Evolutionary conservation across 2,888 invertebrate species (phyloP).

Genomic region (Drosophila nr. perissopoda): DNA sequence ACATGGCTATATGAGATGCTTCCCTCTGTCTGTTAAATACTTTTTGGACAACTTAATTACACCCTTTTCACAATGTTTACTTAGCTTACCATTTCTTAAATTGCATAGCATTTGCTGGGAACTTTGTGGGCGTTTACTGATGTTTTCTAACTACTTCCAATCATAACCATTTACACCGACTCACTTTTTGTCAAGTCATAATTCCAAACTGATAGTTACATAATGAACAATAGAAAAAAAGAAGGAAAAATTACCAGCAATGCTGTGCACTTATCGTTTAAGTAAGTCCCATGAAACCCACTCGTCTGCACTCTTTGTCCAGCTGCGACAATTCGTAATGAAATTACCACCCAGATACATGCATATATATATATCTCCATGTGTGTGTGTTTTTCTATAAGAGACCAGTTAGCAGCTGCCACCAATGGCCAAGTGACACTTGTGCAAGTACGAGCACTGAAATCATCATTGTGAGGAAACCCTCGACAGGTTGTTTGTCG

Average conservation of each 20-base stretch:
- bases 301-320: constrained; percentile 25
- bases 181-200: constrained; percentile 39
- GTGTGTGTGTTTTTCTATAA: constrained; percentile 2
- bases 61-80: background rate
- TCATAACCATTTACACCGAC: background rate
- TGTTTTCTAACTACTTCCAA: background rate
- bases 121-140: background rate
- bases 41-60: background rate
- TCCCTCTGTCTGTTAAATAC: background rate
- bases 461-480: constrained; percentile 48
- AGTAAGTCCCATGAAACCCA: constrained; percentile 27
- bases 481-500: constrained; percentile 46
- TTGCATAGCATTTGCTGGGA: background rate
- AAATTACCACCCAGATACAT: constrained; percentile 48
- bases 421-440: constrained; percentile 65
- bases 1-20: background rate
- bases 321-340: constrained; percentile 47
- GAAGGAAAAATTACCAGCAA: constrained; percentile 17
- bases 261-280: constrained; percentile 26
- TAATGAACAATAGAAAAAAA: constrained; percentile 28
- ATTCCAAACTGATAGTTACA: constrained; percentile 32
- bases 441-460: constrained; percentile 66
- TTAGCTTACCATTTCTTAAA: background rate
- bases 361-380: background rate
- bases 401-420: constrained; percentile 24